A percentile compares a stretch with the other conserved stretches of the same genome.
phyloP scores from a whole-genome alignment of 2,113 vertebrate genomes.

The Lepisosteus osseus region DNA sequence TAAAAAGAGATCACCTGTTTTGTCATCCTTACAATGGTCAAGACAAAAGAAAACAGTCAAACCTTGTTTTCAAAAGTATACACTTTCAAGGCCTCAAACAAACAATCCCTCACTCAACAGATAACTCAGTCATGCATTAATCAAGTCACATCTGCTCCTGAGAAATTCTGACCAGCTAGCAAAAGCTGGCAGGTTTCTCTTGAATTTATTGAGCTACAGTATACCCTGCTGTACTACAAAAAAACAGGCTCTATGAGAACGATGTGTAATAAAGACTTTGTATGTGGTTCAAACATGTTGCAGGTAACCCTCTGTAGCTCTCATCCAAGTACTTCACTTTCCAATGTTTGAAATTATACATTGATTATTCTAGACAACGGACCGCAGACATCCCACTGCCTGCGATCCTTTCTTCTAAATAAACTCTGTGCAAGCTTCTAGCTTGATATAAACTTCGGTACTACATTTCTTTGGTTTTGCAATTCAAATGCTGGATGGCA shows the following conservation, averaged over 20 bases:
- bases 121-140: constrained; percentile 7
- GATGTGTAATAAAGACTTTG: background rate
- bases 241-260: constrained; percentile 1
- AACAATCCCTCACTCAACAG: constrained; percentile 15
- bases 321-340: no score
- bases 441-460: no score
- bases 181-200: background rate
- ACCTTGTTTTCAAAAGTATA: constrained; percentile 1
- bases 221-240: background rate
- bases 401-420: no score
- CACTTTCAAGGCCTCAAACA: background rate
- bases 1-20: no score
- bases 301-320: no score
- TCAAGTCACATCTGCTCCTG: constrained; percentile 4
- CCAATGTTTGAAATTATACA: no score
- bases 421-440: no score
- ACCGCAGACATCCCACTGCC: no score
- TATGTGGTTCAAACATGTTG: background rate
- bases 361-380: no score
- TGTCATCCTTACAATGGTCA: background rate
- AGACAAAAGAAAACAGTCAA: background rate
- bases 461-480: no score
- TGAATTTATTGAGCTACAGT: background rate
- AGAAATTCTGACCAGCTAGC: background rate
- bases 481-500: no score